Evolutionary conservation across 1,140 invertebrate species (phyloP).

Genomic region (Papilio polytes): DNA sequence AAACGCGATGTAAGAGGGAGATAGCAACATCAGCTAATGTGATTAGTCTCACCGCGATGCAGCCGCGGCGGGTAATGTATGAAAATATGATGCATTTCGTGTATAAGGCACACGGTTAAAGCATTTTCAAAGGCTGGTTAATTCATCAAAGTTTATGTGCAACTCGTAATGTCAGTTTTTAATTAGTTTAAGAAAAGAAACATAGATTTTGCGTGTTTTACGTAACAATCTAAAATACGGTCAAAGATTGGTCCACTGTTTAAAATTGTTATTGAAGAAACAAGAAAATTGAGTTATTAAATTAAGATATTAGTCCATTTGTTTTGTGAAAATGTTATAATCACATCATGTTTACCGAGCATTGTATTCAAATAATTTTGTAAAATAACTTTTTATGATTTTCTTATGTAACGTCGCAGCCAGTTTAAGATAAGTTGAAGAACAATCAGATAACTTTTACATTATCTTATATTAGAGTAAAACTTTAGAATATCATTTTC

Average conservation of each 20-base stretch:
- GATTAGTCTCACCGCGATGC: slow-evolving; percentile 16
- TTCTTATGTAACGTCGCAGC: background rate
- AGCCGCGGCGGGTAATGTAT: slow-evolving; percentile 9
- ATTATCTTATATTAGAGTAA: background rate
- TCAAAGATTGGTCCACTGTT: background rate
- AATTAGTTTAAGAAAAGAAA: background rate
- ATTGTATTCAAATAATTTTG: background rate
- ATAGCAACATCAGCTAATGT: slow-evolving; percentile 4
- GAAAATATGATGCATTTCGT: slow-evolving; percentile 12
- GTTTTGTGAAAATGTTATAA: no score
- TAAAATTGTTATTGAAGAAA: no score
- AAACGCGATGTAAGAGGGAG: background rate
- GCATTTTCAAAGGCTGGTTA: background rate
- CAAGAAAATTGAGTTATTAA: background rate
- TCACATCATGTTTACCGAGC: background rate
- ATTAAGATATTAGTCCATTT: no score
- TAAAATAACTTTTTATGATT: background rate
- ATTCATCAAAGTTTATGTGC: background rate
- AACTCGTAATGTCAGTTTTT: background rate
- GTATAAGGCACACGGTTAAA: slow-evolving; percentile 9
- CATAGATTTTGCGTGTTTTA: background rate
- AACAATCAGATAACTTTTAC: background rate
- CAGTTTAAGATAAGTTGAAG: background rate
- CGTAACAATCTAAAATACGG: background rate
- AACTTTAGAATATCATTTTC: background rate